Evolutionary conservation across 2,113 vertebrate genomes (phyloP).

Genomic region (Apteryx mantelli): DNA sequence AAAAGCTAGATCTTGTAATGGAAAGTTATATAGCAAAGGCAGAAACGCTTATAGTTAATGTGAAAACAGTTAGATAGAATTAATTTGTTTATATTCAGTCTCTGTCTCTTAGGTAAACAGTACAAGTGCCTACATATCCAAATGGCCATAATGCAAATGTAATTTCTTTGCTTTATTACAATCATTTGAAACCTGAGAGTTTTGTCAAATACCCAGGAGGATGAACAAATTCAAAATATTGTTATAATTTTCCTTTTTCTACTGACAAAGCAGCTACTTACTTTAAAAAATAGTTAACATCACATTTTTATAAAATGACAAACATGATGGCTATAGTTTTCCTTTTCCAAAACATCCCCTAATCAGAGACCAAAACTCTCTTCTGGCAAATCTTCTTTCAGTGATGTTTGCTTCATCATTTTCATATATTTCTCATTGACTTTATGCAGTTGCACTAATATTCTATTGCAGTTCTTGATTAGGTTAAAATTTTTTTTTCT

Average conservation of each 20-base stretch:
- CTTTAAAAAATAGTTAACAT: neutral
- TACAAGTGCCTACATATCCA: neutral
- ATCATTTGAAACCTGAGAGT: neutral
- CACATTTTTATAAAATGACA: neutral
- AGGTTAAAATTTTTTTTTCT: too few relatives aligned
- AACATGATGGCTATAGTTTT: neutral
- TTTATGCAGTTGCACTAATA: neutral
- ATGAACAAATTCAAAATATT: too few relatives aligned
- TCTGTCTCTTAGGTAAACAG: neutral
- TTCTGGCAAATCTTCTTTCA: neutral
- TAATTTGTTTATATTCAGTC: neutral
- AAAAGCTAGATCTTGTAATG: neutral
- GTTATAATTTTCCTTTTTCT: neutral
- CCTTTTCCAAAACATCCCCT: neutral
- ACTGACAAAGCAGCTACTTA: neutral
- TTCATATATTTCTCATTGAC: neutral
- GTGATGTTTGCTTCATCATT: neutral
- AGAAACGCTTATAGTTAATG: neutral
- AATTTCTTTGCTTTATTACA: neutral
- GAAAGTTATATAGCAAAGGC: neutral
- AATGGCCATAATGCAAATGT: neutral
- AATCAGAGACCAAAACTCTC: neutral
- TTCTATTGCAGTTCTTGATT: neutral
- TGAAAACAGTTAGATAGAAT: neutral
- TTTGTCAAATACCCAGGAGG: neutral